Percentiles rank a stretch among this genome's conserved stretches.
Evolutionary conservation across 1,140 invertebrate genomes (phyloP).

Genomic region (Bombus picipes): DNA sequence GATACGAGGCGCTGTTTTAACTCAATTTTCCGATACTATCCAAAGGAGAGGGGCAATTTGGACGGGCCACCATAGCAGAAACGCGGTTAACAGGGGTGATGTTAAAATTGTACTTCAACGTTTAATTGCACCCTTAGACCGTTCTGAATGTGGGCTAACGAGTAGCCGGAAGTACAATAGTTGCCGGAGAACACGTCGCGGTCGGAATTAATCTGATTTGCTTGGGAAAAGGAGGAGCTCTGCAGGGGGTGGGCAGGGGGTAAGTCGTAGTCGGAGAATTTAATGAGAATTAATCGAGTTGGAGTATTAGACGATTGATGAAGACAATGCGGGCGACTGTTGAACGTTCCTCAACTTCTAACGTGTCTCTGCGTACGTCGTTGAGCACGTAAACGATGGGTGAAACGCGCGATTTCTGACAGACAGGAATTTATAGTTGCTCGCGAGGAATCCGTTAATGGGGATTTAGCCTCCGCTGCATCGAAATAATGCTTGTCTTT

Average conservation of each 20-base stretch:
- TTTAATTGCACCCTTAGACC: constrained; percentile 9
- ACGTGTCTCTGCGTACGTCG: not conserved
- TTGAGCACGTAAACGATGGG: not conserved
- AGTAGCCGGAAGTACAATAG: constrained; percentile 10
- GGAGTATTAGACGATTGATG: constrained; percentile 32
- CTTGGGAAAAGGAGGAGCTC: too few relatives aligned
- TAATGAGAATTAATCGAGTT: constrained; percentile 43
- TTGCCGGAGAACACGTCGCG: not conserved
- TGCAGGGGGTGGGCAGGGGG: too few relatives aligned
- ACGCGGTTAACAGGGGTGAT: not conserved
- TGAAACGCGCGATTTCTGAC: constrained; percentile 22
- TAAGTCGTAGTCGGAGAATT: constrained; percentile 15
- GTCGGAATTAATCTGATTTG: constrained; percentile 30
- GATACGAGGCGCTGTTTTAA: constrained; percentile 1
- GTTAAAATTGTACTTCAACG: not conserved
- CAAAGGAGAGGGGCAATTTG: not conserved
- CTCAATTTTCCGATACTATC: not conserved
- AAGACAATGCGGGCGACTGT: constrained; percentile 2
- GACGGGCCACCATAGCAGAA: not conserved
- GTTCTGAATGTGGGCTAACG: constrained; percentile 15
- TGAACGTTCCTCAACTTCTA: constrained; percentile 3
- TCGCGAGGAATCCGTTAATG: constrained; percentile 42
- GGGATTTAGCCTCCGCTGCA: not conserved
- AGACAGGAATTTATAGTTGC: constrained; percentile 22
- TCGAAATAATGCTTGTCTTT: not conserved